Evolutionary conservation across 2,113 vertebrate genomes (phyloP).

Genomic region (Callopanchax toddi): DNA sequence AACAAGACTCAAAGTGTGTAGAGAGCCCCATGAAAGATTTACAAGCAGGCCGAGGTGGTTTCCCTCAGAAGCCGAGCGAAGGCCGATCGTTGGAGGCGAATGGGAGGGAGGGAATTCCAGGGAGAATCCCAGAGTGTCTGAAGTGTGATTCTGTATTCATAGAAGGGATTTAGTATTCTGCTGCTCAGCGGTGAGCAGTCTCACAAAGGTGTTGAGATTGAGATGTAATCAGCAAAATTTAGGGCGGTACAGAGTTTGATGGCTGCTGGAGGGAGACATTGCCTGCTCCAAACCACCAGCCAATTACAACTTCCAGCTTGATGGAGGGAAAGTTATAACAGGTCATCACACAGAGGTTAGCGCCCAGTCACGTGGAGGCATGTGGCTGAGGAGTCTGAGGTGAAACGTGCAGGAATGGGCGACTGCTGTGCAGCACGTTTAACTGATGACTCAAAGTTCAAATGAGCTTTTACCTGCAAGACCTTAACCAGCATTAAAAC

Average conservation of each 20-base stretch:
- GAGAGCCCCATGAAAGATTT: slow-evolving; percentile 63
- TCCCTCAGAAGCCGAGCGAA: slow-evolving; percentile 50
- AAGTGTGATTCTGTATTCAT: slow-evolving; percentile 67
- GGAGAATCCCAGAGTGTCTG: slow-evolving; percentile 53
- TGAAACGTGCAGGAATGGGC: background rate
- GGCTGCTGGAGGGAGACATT: slow-evolving; percentile 41
- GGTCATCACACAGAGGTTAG: slow-evolving; percentile 27
- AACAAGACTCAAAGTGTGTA: slow-evolving; percentile 30
- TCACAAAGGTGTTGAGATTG: slow-evolving; percentile 33
- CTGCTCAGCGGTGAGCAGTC: slow-evolving; percentile 57
- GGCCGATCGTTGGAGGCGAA: slow-evolving; percentile 30
- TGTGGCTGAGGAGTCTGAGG: slow-evolving; percentile 17
- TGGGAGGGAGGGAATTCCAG: slow-evolving; percentile 48
- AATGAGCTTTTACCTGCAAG: too few relatives aligned
- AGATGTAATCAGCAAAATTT: too few relatives aligned
- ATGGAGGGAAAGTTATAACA: slow-evolving; percentile 29
- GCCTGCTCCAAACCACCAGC: slow-evolving; percentile 24
- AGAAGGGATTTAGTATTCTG: slow-evolving; percentile 60
- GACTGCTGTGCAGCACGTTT: background rate
- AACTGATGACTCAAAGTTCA: too few relatives aligned
- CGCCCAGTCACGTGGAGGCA: slow-evolving; percentile 33
- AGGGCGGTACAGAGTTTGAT: slow-evolving; percentile 39
- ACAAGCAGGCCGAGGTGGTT: slow-evolving; percentile 52
- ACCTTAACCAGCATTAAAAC: too few relatives aligned
- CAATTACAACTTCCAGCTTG: slow-evolving; percentile 38